Conservation (phyloP, 23 tunicate genomes). For the Phallusia fumigata region DNA sequence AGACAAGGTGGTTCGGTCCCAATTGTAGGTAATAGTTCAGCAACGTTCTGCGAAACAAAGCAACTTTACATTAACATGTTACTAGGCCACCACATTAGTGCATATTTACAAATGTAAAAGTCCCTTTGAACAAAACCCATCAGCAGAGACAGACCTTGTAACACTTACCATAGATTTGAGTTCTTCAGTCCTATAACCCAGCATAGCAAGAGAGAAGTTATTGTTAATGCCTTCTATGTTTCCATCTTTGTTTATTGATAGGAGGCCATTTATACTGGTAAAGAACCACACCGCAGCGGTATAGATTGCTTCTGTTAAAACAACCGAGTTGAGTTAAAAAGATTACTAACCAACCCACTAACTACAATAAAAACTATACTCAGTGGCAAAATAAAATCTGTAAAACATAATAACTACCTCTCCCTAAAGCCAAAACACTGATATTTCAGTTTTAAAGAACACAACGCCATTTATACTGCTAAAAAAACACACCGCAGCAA, state of each 20-base stretch:
- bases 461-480: conserved; percentile 48
- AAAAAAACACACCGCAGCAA: conserved; percentile 52
- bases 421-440: no score
- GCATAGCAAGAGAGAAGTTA: conserved; percentile 56
- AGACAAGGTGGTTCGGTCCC: background rate
- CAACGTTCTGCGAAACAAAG: conserved; percentile 25
- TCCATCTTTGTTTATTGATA: conserved; percentile 33
- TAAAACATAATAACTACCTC: conserved; percentile 27
- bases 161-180: conserved; percentile 44
- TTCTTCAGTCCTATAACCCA: conserved; percentile 52
- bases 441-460: conserved; percentile 3
- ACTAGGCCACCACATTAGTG: background rate
- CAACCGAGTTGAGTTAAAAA: background rate
- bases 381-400: conserved; percentile 48
- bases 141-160: background rate
- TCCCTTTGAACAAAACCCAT: no score
- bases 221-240: conserved; percentile 38
- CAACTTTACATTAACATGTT: background rate
- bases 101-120: no score
- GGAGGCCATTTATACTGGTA: conserved; percentile 53
- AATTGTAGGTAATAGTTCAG: conserved; percentile 23
- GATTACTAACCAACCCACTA: no score
- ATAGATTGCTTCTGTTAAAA: background rate
- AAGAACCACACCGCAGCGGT: conserved; percentile 59
- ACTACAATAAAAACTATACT: no score